These are phyloP conservation scores for Romanogobio albipinnatus DNA, from an alignment of 2,113 vertebrate genomes.

Conservation along the genomic window DNA sequence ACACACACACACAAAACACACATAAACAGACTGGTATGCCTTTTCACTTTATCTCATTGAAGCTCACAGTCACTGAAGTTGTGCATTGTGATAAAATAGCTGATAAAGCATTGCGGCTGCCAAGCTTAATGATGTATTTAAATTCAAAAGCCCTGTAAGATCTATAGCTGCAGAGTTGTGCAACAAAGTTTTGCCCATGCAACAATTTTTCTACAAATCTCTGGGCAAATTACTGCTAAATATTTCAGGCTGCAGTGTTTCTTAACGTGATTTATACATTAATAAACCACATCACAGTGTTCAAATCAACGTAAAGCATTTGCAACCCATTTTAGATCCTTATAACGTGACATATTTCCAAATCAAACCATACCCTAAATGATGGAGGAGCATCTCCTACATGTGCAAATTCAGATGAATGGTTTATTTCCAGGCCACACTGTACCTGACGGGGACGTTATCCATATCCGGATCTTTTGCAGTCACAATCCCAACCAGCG, in stretches of 20 bases:
- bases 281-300: background rate
- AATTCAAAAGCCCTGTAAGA: conserved; percentile 1
- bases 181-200: conserved; percentile 15
- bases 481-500: conserved; percentile 86
- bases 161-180: conserved; percentile 4
- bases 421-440: background rate
- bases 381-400: background rate
- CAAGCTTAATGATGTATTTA: conserved; percentile 25
- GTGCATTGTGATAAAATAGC: conserved; percentile 43
- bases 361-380: background rate
- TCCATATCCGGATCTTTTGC: conserved; percentile 92
- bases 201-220: background rate
- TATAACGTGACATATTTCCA: background rate
- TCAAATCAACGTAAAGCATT: background rate
- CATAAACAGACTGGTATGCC: conserved; percentile 27
- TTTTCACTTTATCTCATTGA: conserved; percentile 17
- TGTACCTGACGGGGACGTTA: conserved; percentile 90
- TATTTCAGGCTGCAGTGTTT: background rate
- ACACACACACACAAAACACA: conserved; percentile 22
- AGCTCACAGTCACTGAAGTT: conserved; percentile 5
- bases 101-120: conserved; percentile 19
- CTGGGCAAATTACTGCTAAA: conserved; percentile 26
- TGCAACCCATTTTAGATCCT: background rate
- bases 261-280: background rate
- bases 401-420: background rate